Conservation (phyloP, 2,113 vertebrate genomes). For the Myotis lucifugus region DNA sequence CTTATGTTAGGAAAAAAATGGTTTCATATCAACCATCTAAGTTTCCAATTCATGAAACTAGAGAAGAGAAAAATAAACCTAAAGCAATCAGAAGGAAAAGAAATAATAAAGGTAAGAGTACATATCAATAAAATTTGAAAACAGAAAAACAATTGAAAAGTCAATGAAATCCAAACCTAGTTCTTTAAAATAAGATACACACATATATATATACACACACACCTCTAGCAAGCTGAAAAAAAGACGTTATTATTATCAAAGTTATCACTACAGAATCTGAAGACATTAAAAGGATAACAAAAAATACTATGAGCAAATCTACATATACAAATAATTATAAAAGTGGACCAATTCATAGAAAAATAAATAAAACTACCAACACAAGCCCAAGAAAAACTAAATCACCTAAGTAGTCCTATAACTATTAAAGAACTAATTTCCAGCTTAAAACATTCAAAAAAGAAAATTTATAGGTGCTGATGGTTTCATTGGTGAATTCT, state of each 20-base stretch:
- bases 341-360: background rate
- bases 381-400: background rate
- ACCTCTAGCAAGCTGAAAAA: background rate
- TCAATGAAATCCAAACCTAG: background rate
- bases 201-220: background rate
- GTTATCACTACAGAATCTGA: background rate
- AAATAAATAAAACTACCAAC: background rate
- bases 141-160: background rate
- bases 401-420: background rate
- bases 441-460: background rate
- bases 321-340: background rate
- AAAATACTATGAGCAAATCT: background rate
- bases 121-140: background rate
- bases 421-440: slow-evolving; percentile 1
- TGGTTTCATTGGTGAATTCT: slow-evolving; percentile 13
- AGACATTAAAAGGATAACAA: background rate
- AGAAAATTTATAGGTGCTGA: background rate
- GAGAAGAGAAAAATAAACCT: background rate
- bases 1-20: slow-evolving; percentile 28
- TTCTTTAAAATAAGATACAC: background rate
- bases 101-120: background rate
- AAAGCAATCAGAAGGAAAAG: background rate
- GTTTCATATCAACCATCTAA: background rate
- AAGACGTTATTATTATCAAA: background rate
- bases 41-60: slow-evolving; percentile 7